Evolutionary conservation across 2,888 invertebrate species (phyloP).

Genomic region (Drosophila nr. fundita): DNA sequence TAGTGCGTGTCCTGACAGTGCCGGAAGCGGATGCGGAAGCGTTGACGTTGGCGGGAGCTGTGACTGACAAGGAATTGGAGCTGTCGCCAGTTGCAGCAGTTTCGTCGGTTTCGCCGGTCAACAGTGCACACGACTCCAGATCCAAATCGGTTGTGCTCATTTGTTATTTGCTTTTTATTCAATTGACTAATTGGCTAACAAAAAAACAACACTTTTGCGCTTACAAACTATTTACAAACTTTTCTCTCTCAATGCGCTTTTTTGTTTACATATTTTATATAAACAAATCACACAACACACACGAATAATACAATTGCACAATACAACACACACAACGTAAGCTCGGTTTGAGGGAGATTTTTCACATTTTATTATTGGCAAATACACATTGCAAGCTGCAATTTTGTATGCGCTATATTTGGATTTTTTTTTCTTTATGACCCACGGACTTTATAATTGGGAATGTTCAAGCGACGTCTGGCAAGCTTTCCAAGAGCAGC

Average conservation of each 20-base stretch:
- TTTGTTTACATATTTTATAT: slow-evolving; percentile 58
- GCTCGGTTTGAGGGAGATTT: slow-evolving; percentile 12
- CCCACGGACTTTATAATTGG: slow-evolving; percentile 6
- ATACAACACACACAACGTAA: slow-evolving; percentile 20
- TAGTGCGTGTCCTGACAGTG: slow-evolving; percentile 73
- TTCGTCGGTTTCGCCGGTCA: slow-evolving; percentile 66
- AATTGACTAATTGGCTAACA: slow-evolving; percentile 22
- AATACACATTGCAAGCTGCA: neutral
- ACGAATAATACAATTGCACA: slow-evolving; percentile 6
- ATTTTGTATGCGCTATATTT: slow-evolving; percentile 8
- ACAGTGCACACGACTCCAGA: slow-evolving; percentile 74
- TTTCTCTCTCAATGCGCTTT: slow-evolving; percentile 8
- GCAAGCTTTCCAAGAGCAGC: slow-evolving; percentile 45
- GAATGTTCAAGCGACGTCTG: slow-evolving; percentile 29
- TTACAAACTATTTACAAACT: slow-evolving; percentile 17
- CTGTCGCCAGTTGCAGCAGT: slow-evolving; percentile 27
- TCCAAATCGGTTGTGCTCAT: slow-evolving; percentile 57
- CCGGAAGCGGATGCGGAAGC: slow-evolving; percentile 10
- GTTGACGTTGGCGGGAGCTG: slow-evolving; percentile 15
- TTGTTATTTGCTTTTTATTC: slow-evolving; percentile 43
- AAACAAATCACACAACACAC: slow-evolving; percentile 24
- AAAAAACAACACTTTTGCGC: slow-evolving; percentile 8
- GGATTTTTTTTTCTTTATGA: slow-evolving; percentile 1
- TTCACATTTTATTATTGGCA: slow-evolving; percentile 42
- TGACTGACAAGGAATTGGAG: slow-evolving; percentile 7